These are phyloP conservation scores for Orchesella flavescens DNA, from an alignment of 2,888 invertebrate genomes.

Conservation along the genomic window DNA sequence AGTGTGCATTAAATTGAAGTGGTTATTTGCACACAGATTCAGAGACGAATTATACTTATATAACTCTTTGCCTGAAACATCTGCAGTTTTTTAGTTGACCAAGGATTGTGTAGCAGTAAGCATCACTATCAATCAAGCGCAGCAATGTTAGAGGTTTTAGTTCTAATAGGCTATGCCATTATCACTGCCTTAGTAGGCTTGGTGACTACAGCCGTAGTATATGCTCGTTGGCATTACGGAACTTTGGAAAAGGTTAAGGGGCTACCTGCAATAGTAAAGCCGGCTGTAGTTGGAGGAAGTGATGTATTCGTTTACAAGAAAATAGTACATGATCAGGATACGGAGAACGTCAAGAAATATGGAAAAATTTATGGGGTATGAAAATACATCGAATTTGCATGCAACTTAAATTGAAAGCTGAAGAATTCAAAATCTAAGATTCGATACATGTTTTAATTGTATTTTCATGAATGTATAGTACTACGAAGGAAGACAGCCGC, in stretches of 20 bases:
- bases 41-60: background rate
- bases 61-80: background rate
- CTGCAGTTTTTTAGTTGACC: background rate
- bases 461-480: constrained; percentile 40
- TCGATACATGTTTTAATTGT: background rate
- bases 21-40: background rate
- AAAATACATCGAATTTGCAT: background rate
- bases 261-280: constrained; percentile 54
- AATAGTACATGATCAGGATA: constrained; percentile 58
- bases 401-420: background rate
- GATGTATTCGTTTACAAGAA: constrained; percentile 53
- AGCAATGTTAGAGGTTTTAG: constrained; percentile 18
- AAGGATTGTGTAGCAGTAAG: background rate
- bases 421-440: background rate
- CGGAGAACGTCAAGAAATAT: constrained; percentile 53
- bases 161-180: background rate
- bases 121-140: background rate
- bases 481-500: constrained; percentile 61
- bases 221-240: constrained; percentile 65
- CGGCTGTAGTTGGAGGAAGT: constrained; percentile 63
- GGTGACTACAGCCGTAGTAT: constrained; percentile 48
- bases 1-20: too few species aligned
- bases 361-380: constrained; percentile 66
- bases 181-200: constrained; percentile 43
- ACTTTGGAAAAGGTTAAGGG: constrained; percentile 61